Percentiles rank a stretch among this genome's conserved stretches.
phyloP scores from a whole-genome alignment of 2,888 invertebrate species.

The Celastrina argiolus region DNA sequence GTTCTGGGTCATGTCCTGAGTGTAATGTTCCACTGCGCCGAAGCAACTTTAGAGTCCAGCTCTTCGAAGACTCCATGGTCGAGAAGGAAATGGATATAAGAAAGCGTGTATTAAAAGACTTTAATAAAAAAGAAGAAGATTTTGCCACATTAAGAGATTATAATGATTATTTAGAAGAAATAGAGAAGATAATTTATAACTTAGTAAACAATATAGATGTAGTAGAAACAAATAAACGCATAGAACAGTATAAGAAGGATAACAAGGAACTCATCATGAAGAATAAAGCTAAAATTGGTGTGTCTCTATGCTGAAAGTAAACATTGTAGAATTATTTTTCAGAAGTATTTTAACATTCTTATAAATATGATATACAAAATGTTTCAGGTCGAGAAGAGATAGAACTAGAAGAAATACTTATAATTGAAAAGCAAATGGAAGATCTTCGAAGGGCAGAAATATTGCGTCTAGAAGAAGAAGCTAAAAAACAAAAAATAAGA shows the following conservation, averaged over 20 bases:
- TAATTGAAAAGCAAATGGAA: slow-evolving; percentile 87
- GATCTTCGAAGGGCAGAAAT: slow-evolving; percentile 85
- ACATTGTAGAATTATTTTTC: neutral
- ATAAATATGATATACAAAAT: neutral
- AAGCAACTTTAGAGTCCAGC: slow-evolving; percentile 94
- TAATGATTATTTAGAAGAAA: slow-evolving; percentile 97
- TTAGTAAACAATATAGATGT: slow-evolving; percentile 93
- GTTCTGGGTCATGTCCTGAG: slow-evolving; percentile 96
- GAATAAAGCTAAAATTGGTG: slow-evolving; percentile 85
- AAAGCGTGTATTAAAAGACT: slow-evolving; percentile 91
- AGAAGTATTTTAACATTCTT: neutral
- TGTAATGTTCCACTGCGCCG: slow-evolving; percentile 92
- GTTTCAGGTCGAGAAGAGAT: slow-evolving; percentile 85
- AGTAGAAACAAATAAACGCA: slow-evolving; percentile 90
- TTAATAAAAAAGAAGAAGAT: slow-evolving; percentile 96
- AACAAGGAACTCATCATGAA: slow-evolving; percentile 91
- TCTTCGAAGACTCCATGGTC: slow-evolving; percentile 97
- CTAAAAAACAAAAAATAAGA: slow-evolving; percentile 88
- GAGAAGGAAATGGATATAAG: slow-evolving; percentile 99
- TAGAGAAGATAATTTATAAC: slow-evolving; percentile 95
- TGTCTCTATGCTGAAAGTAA: slow-evolving; percentile 27
- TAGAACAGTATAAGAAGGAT: slow-evolving; percentile 94
- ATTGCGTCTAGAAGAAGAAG: slow-evolving; percentile 81
- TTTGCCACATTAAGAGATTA: slow-evolving; percentile 89
- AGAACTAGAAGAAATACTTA: slow-evolving; percentile 90